A percentile compares a stretch with the other conserved stretches of the same genome.
These are phyloP conservation scores for Heliocidaris erythrogramma DNA, from an alignment of 35 echinoderm and acorn worm genomes.

Conservation along the genomic window DNA sequence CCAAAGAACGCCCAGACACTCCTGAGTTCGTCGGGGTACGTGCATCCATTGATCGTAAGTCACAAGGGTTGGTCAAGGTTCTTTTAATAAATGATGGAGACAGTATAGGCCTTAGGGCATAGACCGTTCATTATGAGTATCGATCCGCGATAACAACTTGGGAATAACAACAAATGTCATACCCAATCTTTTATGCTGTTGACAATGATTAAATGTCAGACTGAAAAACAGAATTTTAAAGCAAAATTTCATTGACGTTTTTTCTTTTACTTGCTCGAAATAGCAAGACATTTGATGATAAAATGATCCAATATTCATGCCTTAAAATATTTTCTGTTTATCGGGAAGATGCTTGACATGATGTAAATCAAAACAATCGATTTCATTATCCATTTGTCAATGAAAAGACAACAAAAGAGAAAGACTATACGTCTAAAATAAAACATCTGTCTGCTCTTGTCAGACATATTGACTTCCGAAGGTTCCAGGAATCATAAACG, in stretches of 20 bases:
- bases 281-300: too few relatives aligned
- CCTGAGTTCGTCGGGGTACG: neutral
- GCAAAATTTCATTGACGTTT: too few relatives aligned
- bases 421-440: neutral
- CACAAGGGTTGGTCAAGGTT: neutral
- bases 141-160: neutral
- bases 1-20: neutral
- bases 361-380: neutral
- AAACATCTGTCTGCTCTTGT: neutral
- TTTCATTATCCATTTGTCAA: neutral
- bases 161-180: neutral
- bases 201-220: neutral
- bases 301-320: too few relatives aligned
- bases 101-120: neutral
- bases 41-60: neutral
- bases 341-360: neutral
- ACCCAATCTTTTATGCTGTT: neutral
- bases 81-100: neutral
- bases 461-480: neutral
- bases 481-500: neutral
- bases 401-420: neutral
- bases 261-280: too few relatives aligned
- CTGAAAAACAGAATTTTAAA: neutral
- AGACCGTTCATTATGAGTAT: neutral
- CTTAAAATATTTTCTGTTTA: neutral